These are phyloP conservation scores for Orycteropus afer DNA, from an alignment of 2,113 vertebrate genomes.

Conservation along the genomic window DNA sequence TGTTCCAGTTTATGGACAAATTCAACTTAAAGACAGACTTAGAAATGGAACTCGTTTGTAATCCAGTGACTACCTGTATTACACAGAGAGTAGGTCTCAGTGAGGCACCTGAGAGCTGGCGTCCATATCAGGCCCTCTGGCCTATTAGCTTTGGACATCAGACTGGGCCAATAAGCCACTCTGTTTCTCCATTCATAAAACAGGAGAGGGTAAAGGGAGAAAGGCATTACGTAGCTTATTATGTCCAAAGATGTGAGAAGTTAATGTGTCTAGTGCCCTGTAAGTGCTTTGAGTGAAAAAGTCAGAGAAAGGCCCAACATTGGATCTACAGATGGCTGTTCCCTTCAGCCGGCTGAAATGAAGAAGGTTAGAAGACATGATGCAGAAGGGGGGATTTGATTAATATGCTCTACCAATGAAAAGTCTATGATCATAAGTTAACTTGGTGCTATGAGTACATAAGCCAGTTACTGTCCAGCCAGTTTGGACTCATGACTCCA, in stretches of 20 bases:
- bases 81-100: background rate
- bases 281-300: background rate
- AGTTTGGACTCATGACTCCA: background rate
- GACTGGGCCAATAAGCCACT: background rate
- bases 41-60: background rate
- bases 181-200: background rate
- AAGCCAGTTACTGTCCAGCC: background rate
- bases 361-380: background rate
- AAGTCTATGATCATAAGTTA: fast-evolving
- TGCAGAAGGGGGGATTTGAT: background rate
- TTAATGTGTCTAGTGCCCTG: background rate
- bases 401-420: background rate
- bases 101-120: background rate
- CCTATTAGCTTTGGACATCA: background rate
- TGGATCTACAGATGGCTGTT: background rate
- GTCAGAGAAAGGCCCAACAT: background rate
- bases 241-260: background rate
- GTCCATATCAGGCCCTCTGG: background rate
- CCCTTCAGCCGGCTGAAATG: background rate
- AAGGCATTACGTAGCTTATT: fast-evolving
- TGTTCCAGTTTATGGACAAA: background rate
- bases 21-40: background rate
- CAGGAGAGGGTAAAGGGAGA: background rate
- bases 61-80: background rate
- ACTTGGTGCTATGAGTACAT: fast-evolving